Evolutionary conservation across 2,113 vertebrate genomes (phyloP).

Genomic region (Vulpes vulpes): DNA sequence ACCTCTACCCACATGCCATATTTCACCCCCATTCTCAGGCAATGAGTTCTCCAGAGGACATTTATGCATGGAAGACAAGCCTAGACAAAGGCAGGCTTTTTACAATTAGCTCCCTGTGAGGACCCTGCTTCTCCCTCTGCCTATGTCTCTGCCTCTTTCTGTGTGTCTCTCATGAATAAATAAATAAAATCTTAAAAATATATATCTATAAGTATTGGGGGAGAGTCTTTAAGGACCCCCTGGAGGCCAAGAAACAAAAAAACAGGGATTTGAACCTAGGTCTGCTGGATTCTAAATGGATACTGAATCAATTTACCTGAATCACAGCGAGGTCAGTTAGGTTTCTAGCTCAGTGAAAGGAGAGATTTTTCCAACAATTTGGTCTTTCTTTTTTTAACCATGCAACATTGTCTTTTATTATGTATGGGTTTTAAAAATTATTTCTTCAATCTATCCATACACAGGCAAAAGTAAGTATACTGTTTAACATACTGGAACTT

Average conservation of each 20-base stretch:
- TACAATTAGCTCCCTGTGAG: background rate
- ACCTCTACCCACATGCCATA: no score
- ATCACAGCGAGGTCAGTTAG: background rate
- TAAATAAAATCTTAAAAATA: no score
- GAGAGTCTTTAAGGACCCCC: background rate
- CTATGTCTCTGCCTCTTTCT: no score
- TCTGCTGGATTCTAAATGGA: background rate
- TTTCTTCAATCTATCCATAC: no score
- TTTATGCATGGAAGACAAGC: background rate
- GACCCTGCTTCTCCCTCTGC: no score
- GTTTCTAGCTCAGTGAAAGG: background rate
- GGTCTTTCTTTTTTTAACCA: no score
- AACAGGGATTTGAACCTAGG: background rate
- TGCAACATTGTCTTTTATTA: no score
- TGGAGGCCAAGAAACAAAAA: background rate
- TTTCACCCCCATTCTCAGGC: accelerated
- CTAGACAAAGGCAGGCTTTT: background rate
- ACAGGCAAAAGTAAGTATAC: no score
- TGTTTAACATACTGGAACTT: no score
- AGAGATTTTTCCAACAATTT: background rate
- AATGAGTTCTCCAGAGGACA: background rate
- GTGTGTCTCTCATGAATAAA: no score
- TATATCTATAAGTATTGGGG: background rate
- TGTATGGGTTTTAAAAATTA: no score
- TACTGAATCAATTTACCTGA: background rate